Evolutionary conservation across 2,888 invertebrate species (phyloP).

Genomic region (Platycheirus rosarum): DNA sequence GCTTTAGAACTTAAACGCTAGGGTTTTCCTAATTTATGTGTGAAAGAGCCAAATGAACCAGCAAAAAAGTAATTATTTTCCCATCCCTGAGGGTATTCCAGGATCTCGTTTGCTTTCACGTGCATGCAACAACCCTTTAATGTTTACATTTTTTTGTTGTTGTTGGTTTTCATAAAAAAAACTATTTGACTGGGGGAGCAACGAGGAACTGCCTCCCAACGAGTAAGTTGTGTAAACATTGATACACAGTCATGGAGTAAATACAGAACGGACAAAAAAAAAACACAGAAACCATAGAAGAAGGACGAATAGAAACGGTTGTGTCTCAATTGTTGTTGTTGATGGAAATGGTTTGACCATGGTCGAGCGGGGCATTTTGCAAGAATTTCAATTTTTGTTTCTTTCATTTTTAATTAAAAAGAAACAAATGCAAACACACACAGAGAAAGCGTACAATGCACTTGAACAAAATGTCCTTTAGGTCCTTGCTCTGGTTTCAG

Average conservation of each 20-base stretch:
- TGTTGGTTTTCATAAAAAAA: constrained; percentile 13
- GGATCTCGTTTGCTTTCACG: constrained; percentile 24
- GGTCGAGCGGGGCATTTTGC: constrained; percentile 14
- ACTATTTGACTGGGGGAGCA: constrained; percentile 45
- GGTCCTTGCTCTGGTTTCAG: constrained; percentile 20
- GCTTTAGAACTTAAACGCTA: constrained; percentile 9
- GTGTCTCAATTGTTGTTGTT: constrained; percentile 16
- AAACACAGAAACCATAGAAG: constrained; percentile 2
- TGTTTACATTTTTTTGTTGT: constrained; percentile 22
- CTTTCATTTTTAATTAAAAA: constrained; percentile 41
- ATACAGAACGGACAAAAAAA: constrained; percentile 16
- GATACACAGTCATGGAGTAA: constrained; percentile 20
- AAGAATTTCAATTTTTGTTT: constrained; percentile 19
- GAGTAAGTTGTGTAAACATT: constrained; percentile 32
- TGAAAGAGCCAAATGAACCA: constrained; percentile 45
- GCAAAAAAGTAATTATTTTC: constrained; percentile 72
- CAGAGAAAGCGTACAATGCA: background rate
- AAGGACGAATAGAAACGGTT: constrained; percentile 12
- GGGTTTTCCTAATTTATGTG: constrained; percentile 52
- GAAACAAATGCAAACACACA: constrained; percentile 12
- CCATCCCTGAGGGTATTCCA: constrained; percentile 44
- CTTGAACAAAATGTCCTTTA: constrained; percentile 38
- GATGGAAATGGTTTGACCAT: background rate
- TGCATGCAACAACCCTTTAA: constrained; percentile 32
- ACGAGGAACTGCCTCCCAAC: constrained; percentile 2